These are phyloP conservation scores for Bombus haemorrhoidalis DNA, from an alignment of 1,140 invertebrate species.

Conservation along the genomic window DNA sequence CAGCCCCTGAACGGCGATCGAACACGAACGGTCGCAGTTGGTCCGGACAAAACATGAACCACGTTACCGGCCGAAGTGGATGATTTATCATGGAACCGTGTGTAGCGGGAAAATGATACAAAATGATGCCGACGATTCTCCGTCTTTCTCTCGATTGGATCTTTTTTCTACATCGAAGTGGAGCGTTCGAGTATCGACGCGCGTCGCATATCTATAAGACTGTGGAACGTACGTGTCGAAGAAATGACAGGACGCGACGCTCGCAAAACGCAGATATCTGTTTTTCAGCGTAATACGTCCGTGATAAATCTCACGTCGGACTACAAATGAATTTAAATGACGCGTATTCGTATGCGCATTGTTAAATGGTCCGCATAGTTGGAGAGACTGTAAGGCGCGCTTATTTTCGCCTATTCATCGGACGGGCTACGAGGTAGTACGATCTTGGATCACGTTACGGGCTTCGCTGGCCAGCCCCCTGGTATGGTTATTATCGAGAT, in stretches of 20 bases:
- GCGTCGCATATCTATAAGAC: neutral
- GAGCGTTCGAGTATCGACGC: neutral
- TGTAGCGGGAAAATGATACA: conserved; percentile 79
- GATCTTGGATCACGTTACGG: conserved; percentile 63
- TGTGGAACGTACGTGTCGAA: neutral
- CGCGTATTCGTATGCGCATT: neutral
- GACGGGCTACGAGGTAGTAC: conserved; percentile 25
- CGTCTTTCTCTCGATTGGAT: neutral
- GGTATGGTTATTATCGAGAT: conserved; percentile 53
- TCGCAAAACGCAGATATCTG: neutral
- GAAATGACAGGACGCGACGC: neutral
- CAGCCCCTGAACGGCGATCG: neutral
- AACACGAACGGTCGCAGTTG: neutral
- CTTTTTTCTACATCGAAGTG: neutral
- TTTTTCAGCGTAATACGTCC: neutral
- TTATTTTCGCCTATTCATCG: conserved; percentile 20
- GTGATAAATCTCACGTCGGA: no score
- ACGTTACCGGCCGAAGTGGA: conserved; percentile 56
- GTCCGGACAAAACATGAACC: conserved; percentile 66
- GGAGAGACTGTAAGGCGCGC: neutral
- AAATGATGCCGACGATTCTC: conserved; percentile 72
- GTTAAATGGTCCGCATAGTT: no score
- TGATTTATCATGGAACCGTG: conserved; percentile 77
- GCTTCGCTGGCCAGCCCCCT: conserved; percentile 11
- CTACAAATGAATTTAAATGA: neutral